Base-by-base conservation (phyloP, 2,113 vertebrate species). In the Carassius gibelio region DNA sequence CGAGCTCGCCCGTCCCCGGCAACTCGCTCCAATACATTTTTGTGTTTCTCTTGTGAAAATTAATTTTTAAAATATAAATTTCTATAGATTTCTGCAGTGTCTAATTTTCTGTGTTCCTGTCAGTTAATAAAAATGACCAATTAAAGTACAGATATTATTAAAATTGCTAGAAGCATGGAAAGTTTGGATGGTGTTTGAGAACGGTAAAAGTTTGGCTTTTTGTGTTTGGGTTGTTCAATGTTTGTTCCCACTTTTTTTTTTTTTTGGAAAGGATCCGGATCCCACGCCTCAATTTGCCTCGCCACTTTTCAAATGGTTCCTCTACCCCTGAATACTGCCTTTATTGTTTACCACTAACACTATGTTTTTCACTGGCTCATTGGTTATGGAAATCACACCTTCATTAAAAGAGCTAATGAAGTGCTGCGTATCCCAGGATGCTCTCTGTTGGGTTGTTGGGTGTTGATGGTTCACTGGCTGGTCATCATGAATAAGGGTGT, bases 391-490 rank as follows among this genome's bases (percentile, higher is more conserved):
- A 52, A 76, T 9, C 23, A 14, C 4, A 5, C 14, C 7, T 30
- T 64, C 75, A 64, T 83, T 87, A 79, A 83, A 13, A 21, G 66
- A 10, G 57, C 10, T 72, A 84, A 87, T 84, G 75, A 77, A 57
- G 52, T 36, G 84, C 9, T 72, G 66, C 5, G 9, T 62, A 36
- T 59, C 45, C 19, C 75, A 75, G 38, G 83, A 42, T 66, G 77
- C 26, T 36, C 15, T 79, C 61, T n/a, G 77, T 61, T 26, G 52
- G 8, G 45, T 48, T 48, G 45, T 11, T 11, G 45, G 45, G 30
- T 81, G 79, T 81, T 68, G 4, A 52, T 21, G 45, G 62, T 36
- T 81, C 79, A 52, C 17, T 81, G 62, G 64, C 26, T 3, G 62
- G 23, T 69, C 79, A 36, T 14, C 23, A 9, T 69, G 52, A 69